Base-by-base conservation (phyloP, 2,888 invertebrate species). In the Lepidocyrtinus sp. region DNA sequence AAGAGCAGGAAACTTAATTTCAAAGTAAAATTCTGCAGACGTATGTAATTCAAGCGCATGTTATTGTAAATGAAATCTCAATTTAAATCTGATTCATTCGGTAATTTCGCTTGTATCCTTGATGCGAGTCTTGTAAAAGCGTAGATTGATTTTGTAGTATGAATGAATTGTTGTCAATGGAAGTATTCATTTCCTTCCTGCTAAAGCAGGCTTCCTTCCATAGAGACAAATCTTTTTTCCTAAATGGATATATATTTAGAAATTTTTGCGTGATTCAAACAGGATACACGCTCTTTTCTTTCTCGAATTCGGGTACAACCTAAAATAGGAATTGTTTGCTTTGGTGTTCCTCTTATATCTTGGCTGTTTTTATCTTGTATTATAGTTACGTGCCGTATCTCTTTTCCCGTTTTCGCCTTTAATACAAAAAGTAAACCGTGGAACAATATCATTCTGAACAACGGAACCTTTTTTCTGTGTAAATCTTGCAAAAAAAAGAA, bases 301-400 rank as follows among this genome's bases (percentile, higher is more conserved):
- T 12, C 21, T 22, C 21, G 19, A 59, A 59, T 59, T 2, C 17
- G 17, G 17, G 12, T n/a, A 50, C 12, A n/a, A 12, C 50, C 5
- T 2, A 2, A 17, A 50, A 50, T 50, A n/a, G n/a, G 50, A 12
- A 50, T 50, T 50, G 50, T 50, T 50, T 50, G 50, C 50, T 12
- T 50, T 50, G 12, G 15, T 36, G 12, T 36, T 12, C 50, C n/a
- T 50, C 17, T 50, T 12, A 36, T 50, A 15, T 2, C 50, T 12
- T n/a, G 50, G 12, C 50, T 36, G 50, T 17, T 12, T 12, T 15
- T 50, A 50, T 50, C 50, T 50, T 50, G 12, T 50, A 50, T 50
- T 50, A n/a, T 2, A 50, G 50, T 50, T 50, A 50, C 17, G 59
- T 59, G 59, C 59, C 59, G 59, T 59, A 59, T 59, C 59, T 59